Base-by-base conservation (phyloP, 2,888 invertebrate genomes). In the Heliconius cydno region DNA sequence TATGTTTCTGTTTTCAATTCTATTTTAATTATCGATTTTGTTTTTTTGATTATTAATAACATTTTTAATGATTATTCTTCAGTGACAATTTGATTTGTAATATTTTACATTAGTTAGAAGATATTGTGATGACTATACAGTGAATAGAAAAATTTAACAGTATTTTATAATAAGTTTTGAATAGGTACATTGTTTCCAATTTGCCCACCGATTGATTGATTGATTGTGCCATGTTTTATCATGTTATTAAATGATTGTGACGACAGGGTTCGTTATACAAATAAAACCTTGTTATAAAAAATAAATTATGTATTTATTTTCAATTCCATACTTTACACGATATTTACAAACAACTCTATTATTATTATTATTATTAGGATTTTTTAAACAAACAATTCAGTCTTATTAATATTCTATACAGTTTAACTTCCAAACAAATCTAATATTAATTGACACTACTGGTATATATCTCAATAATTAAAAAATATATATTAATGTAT, bases 231-330 rank as follows among this genome's bases (percentile, higher is more conserved):
- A 84, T 85, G 72, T 79, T 60, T n/a, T 84, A 83, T 85, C 82
- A 83, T 84, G 79, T 82, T 71, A 73, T 22, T 71, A 25, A 38
- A 67, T 82, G 76, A 80, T 80, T 60, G 78, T 72, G 66, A 79
- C 76, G 70, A 74, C 76, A 77, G 70, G 79, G 57, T 71, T 82
- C 77, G 80, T 77, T 79, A 77, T 82, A 66, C 68, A 83, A 68
- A 83, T 82, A 83, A 83, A 83, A 82, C 70, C 41, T 66, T 79
- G 46, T 77, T 88, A 86, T 90, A 85, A 90, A 94, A 94, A 94
- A 94, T 93, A 93, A 93, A 90, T 93, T 92, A 92, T 90, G 85
- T 90, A 88, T 90, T 91, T 90, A 90, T 89, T 90, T 92, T 92
- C 89, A 90, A 91, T 92, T 92, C 89, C 91, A 86, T 87, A 91